These are phyloP conservation scores for Barypeithes pellucidus DNA, from an alignment of 2,888 invertebrate genomes.

Conservation along the genomic window DNA sequence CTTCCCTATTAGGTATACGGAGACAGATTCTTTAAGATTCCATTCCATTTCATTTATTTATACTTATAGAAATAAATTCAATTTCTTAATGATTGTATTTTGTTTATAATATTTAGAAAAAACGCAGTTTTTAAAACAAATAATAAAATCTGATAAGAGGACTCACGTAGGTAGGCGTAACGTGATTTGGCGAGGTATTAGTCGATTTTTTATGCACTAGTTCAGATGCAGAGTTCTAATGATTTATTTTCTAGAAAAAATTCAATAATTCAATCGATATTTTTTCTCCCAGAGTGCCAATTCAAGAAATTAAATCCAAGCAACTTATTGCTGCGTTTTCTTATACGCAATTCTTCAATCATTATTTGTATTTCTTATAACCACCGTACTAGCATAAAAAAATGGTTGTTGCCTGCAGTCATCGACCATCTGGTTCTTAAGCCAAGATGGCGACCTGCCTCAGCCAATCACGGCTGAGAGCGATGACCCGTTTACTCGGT, in stretches of 20 bases:
- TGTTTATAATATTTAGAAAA: too few relatives aligned
- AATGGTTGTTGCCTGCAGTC: conserved; percentile 48
- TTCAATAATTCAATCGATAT: background rate
- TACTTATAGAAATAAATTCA: too few relatives aligned
- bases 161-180: too few relatives aligned
- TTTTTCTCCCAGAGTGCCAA: background rate
- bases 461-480: conserved; percentile 50
- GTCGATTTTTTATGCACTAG: too few relatives aligned
- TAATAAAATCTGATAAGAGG: too few relatives aligned
- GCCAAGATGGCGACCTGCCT: conserved; percentile 47
- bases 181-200: too few relatives aligned
- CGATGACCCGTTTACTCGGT: conserved; percentile 51
- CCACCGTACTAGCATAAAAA: conserved; percentile 32
- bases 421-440: conserved; percentile 50
- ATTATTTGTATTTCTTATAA: conserved; percentile 34
- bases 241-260: background rate
- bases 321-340: background rate
- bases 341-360: conserved; percentile 11
- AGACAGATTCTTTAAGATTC: too few relatives aligned
- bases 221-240: too few relatives aligned
- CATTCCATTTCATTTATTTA: too few relatives aligned
- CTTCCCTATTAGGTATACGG: too few relatives aligned
- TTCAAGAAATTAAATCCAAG: background rate
- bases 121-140: too few relatives aligned
- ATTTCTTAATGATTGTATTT: too few relatives aligned